These are phyloP conservation scores for Dysdera silvatica DNA, from an alignment of 1,140 invertebrate species.

Conservation along the genomic window DNA sequence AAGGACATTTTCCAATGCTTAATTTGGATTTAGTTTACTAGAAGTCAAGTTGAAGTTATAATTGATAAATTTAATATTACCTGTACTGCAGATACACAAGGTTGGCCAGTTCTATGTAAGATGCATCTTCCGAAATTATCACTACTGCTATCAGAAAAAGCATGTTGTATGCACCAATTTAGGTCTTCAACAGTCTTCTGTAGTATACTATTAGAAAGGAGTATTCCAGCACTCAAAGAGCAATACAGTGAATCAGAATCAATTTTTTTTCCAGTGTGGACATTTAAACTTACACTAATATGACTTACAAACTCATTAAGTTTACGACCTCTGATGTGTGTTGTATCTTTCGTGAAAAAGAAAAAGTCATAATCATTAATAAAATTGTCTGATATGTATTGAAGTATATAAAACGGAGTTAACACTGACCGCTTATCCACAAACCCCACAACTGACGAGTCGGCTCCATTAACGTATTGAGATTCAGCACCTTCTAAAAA, in stretches of 20 bases:
- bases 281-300: slow-evolving; percentile 70
- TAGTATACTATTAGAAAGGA: slow-evolving; percentile 67
- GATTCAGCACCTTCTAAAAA: slow-evolving; percentile 63
- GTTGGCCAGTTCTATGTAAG: slow-evolving; percentile 56
- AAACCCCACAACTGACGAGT: slow-evolving; percentile 41
- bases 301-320: slow-evolving; percentile 60
- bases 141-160: slow-evolving; percentile 64
- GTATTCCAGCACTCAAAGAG: slow-evolving; percentile 56
- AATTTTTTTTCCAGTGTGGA: slow-evolving; percentile 59
- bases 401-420: slow-evolving; percentile 57
- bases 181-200: slow-evolving; percentile 60
- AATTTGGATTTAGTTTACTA: too few relatives aligned
- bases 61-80: slow-evolving; percentile 39
- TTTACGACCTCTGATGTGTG: slow-evolving; percentile 65
- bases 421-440: slow-evolving; percentile 39
- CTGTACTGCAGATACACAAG: slow-evolving; percentile 52
- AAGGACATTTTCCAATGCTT: too few relatives aligned
- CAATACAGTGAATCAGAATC: slow-evolving; percentile 26
- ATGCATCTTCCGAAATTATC: slow-evolving; percentile 76
- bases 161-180: slow-evolving; percentile 77
- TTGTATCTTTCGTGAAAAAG: slow-evolving; percentile 70
- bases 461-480: slow-evolving; percentile 39
- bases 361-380: slow-evolving; percentile 83
- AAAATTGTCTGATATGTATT: slow-evolving; percentile 78
- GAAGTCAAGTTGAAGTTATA: slow-evolving; percentile 22